These are phyloP conservation scores for Galendromus occidentalis DNA, from an alignment of 1,140 invertebrate genomes.

Conservation along the genomic window DNA sequence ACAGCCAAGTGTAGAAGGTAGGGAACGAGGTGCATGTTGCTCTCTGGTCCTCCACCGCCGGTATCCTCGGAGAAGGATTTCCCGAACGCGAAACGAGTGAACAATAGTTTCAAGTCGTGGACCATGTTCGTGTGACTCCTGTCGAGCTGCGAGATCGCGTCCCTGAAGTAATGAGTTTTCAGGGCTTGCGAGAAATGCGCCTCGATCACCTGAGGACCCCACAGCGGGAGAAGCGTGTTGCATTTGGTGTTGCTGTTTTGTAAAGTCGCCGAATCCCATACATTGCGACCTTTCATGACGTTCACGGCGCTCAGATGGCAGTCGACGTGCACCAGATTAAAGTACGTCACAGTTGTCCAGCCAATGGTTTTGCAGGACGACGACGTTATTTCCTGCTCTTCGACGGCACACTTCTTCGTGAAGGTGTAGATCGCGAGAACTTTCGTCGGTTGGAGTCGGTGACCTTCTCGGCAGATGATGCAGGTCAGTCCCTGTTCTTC, in stretches of 20 bases:
- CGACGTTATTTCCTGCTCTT: slow-evolving; percentile 50
- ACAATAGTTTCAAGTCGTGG: slow-evolving; percentile 77
- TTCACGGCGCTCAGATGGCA: slow-evolving; percentile 85
- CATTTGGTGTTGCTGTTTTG: slow-evolving; percentile 95
- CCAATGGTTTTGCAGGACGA: slow-evolving; percentile 30
- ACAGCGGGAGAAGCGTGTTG: slow-evolving; percentile 82
- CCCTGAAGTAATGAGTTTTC: slow-evolving; percentile 38
- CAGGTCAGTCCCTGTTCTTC: slow-evolving; percentile 90
- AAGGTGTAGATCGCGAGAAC: slow-evolving; percentile 91
- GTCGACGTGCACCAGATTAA: slow-evolving; percentile 93
- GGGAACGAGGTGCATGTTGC: slow-evolving; percentile 88
- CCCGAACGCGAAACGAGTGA: slow-evolving; percentile 74
- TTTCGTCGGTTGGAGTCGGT: slow-evolving; percentile 78
- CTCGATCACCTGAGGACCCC: slow-evolving; percentile 87
- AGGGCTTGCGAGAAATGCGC: slow-evolving; percentile 81
- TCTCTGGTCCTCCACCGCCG: slow-evolving; percentile 84
- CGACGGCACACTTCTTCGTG: slow-evolving; percentile 82
- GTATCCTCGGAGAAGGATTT: slow-evolving; percentile 91
- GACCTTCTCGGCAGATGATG: slow-evolving; percentile 92
- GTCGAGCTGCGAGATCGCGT: slow-evolving; percentile 37
- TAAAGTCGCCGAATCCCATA: slow-evolving; percentile 90
- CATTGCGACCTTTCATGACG: slow-evolving; percentile 49
- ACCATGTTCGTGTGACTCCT: slow-evolving; percentile 60
- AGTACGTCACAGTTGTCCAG: slow-evolving; percentile 75
- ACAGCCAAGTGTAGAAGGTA: slow-evolving; percentile 84